Percentiles rank a stretch among this genome's conserved stretches.
phyloP scores from a whole-genome alignment of 1,140 invertebrate species.

The Tigriopus japonicus region DNA sequence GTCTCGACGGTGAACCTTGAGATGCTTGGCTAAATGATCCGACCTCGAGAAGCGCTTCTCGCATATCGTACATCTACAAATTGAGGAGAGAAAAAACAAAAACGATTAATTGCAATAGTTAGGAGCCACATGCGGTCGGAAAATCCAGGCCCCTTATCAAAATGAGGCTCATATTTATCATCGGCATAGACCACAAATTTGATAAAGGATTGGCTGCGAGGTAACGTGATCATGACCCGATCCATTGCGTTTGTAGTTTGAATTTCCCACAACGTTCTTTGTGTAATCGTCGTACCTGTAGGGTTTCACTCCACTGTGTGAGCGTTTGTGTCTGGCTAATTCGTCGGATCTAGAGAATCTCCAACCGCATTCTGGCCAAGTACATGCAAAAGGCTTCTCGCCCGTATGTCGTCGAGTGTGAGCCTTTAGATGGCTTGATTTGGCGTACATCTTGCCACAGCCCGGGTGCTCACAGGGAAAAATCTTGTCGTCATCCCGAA shows the following conservation, averaged over 20 bases:
- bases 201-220: too few relatives aligned
- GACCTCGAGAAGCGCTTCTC: slow-evolving; percentile 67
- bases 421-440: slow-evolving; percentile 76
- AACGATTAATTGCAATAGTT: neutral
- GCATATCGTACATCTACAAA: slow-evolving; percentile 44
- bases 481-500: slow-evolving; percentile 29
- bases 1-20: slow-evolving; percentile 29
- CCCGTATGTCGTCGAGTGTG: slow-evolving; percentile 80
- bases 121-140: too few relatives aligned
- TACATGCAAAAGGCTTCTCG: slow-evolving; percentile 79
- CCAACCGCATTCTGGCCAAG: slow-evolving; percentile 82
- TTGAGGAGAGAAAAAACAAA: neutral
- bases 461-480: slow-evolving; percentile 40
- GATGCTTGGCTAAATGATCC: slow-evolving; percentile 73
- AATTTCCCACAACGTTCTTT: too few relatives aligned
- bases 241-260: too few relatives aligned
- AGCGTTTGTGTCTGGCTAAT: slow-evolving; percentile 55
- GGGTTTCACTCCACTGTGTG: slow-evolving; percentile 64
- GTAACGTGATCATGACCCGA: too few relatives aligned
- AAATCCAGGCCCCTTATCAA: too few relatives aligned
- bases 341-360: slow-evolving; percentile 84
- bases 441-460: slow-evolving; percentile 57
- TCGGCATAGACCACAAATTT: too few relatives aligned
- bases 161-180: too few relatives aligned
- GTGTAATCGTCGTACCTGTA: slow-evolving; percentile 32